phyloP scores from a whole-genome alignment of 2,888 invertebrate genomes.

The Allygus modestus region DNA sequence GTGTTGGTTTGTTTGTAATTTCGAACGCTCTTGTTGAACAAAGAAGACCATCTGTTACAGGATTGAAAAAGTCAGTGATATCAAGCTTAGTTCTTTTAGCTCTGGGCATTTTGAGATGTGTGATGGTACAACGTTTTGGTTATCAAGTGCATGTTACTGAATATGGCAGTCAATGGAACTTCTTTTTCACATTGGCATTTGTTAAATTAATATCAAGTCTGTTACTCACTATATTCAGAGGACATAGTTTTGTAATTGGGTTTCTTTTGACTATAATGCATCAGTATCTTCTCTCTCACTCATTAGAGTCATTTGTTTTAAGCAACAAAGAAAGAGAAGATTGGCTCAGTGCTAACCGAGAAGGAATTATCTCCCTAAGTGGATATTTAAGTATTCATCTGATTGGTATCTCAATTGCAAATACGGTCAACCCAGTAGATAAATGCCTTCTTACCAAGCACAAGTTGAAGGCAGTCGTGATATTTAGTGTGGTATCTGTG shows the following conservation, averaged over 20 bases:
- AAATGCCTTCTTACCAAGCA: conserved; percentile 69
- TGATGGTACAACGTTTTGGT: conserved; percentile 80
- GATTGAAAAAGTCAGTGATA: conserved; percentile 69
- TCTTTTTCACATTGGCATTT: conserved; percentile 94
- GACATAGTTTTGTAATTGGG: not conserved
- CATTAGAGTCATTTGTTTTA: conserved; percentile 86
- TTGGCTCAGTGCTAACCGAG: conserved; percentile 90
- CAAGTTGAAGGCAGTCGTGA: conserved; percentile 64
- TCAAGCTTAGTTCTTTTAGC: conserved; percentile 77
- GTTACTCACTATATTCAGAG: conserved; percentile 77
- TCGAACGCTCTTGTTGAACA: conserved; percentile 87
- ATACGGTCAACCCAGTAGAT: conserved; percentile 73
- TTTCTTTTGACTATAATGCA: conserved; percentile 80
- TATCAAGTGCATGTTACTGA: conserved; percentile 95
- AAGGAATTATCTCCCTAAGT: conserved; percentile 90
- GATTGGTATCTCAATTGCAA: conserved; percentile 82
- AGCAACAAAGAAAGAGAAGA: conserved; percentile 77
- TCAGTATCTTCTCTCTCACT: conserved; percentile 80
- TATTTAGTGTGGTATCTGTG: conserved; percentile 70
- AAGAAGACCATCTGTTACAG: conserved; percentile 62
- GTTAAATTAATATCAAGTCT: conserved; percentile 86
- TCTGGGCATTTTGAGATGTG: conserved; percentile 81
- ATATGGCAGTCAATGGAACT: conserved; percentile 99
- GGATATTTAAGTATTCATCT: conserved; percentile 93
- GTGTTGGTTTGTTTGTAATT: conserved; percentile 92